Base-by-base conservation (phyloP, 2,888 invertebrate genomes). In the Pandemis cinnamomeana region DNA sequence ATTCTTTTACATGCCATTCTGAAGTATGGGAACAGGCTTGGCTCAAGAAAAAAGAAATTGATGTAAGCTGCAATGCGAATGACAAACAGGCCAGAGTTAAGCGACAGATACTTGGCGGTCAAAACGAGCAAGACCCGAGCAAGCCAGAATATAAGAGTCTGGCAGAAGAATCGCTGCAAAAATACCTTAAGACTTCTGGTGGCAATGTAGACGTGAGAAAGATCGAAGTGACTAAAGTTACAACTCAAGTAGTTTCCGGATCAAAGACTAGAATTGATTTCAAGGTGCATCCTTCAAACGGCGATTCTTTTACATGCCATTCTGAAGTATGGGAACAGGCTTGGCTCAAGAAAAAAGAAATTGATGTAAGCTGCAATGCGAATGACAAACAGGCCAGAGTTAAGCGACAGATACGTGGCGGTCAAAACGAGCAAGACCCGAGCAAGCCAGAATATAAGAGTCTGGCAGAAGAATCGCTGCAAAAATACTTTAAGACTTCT, bases 1-100 rank as follows among this genome's bases (percentile, higher is more conserved):
- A 77, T 48, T 44, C 69, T 48, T 67, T 72, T 6, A 75, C 74
- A 6, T 87, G 85, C 62, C 75, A 77, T 66, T 83, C 84, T 7
- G 70, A 80, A 70, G 73, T 87, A 44, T 95, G 94, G 94, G 90
- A 93, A 44, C 87, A 87, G 75, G 89, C 91, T 5, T 95, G 95
- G 95, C 46, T 92, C 8, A 84, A 89, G 0, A 77, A 67, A 8
- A 72, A 76, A 42, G 69, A 67, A 53, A 75, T 75, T 27, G 48
- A 46, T 41, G 74, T 76, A 27, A 15, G 68, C 13, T 75, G 77
- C 61, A 36, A 51, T 2, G 10, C n/a, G 4, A 46, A 51, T 15
- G 20, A 64, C 3, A 3, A 58, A 15, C 55, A 15, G 55, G 5
- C 5, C 15, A n/a, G 15, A 55, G 55, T 15, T 55, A 55, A 55